Evolutionary conservation across 2,113 vertebrate genomes (phyloP), one percentile per base, ranked within the genome.

Genomic region (Pteronura brasiliensis): DNA sequence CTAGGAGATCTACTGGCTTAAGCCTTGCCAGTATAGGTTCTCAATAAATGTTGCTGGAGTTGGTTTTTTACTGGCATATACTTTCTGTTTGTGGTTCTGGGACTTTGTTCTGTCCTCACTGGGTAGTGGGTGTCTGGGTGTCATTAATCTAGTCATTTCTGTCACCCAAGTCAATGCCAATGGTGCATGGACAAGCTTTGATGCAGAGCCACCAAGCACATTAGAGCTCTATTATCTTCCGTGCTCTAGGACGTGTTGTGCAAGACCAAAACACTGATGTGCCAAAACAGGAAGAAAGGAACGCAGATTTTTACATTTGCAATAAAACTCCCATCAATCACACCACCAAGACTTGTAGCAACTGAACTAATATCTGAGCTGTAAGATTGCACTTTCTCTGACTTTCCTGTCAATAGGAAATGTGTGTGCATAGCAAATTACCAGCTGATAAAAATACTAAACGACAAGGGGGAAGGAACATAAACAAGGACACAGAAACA

Each of bases 311-410:
- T 80, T 92, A 84, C 57, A 31, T 84, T 84, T 69, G 61, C 85
- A 95, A 36, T 97, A 97, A 95, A 96, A 95, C 61, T 82, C 80
- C 95, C 96, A 96, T 95, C 97, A 85, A 67, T 98, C 98, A 97
- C 11, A 29, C 55, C 27, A 2, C 52, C 65, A 88, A 93, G 34
- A 89, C 71, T 55, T n/a, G 1, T 80, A 97, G 84, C 85, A 90
- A 69, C 88, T 55, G 87, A 95, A 83, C 83, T 74, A 96, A 93
- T 91, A 97, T 92, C 88, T 61, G 57, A 85, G 81, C 80, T 69
- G 44, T 93, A 59, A 86, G 93, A 83, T 18, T 57, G 77, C 31
- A 63, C 81, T 96, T 95, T 42, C 72, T 88, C 90, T 77, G 77
- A 77, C 84, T 96, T 93, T 49, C 18, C 87, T 91, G 95, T 98